Evolutionary conservation across 1,140 invertebrate species (phyloP).

Genomic region (Tetramorium parvispinum): DNA sequence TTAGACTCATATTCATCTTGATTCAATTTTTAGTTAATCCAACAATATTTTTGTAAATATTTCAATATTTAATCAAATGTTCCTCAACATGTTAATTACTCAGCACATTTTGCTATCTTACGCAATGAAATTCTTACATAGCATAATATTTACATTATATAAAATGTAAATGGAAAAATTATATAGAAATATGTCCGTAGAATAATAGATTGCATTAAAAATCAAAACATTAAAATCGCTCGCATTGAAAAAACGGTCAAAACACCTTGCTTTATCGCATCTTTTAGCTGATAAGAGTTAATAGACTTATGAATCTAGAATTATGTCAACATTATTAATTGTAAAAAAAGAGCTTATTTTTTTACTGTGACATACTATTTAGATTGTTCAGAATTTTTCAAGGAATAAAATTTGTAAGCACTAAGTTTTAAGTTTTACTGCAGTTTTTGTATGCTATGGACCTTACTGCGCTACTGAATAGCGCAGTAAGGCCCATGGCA

Average conservation of each 20-base stretch:
- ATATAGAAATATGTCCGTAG: background rate
- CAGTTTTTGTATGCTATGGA: too few relatives aligned
- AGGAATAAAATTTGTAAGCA: background rate
- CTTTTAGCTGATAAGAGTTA: too few relatives aligned
- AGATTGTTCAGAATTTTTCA: background rate
- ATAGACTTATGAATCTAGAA: too few relatives aligned
- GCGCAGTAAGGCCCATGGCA: too few relatives aligned
- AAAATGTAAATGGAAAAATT: too few relatives aligned
- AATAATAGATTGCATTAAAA: too few relatives aligned
- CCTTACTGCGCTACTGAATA: too few relatives aligned
- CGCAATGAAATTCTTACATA: too few relatives aligned
- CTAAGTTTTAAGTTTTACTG: background rate
- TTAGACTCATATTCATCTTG: background rate
- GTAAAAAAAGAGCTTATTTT: background rate
- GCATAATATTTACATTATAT: too few relatives aligned
- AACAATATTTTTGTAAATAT: background rate
- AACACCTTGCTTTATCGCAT: too few relatives aligned
- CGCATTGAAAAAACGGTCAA: too few relatives aligned
- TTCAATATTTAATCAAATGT: background rate
- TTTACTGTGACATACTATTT: background rate
- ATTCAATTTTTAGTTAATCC: background rate
- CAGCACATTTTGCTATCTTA: background rate
- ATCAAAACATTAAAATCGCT: too few relatives aligned
- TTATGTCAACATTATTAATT: background rate
- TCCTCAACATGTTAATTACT: background rate